phyloP scores from a whole-genome alignment of 1,140 invertebrate genomes.

The Drosophila albomicans region DNA sequence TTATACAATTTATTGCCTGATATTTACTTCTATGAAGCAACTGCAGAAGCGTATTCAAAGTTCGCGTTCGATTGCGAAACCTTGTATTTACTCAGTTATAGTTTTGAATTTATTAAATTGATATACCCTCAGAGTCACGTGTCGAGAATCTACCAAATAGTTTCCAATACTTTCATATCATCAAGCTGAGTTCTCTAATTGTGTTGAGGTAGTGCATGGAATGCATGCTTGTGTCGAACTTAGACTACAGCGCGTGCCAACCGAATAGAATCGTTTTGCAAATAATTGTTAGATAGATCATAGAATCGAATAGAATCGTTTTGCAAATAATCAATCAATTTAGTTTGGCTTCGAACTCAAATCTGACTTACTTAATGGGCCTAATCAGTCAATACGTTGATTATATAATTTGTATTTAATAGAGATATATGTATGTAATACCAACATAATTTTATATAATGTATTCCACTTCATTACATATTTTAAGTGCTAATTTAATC shows the following conservation, averaged over 20 bases:
- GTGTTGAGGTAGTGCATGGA: conserved; percentile 44
- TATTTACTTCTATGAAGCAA: neutral
- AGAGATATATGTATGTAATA: no score
- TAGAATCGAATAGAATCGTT: conserved; percentile 13
- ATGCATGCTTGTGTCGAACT: conserved; percentile 16
- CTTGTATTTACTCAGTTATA: conserved; percentile 33
- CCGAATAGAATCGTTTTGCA: conserved; percentile 7
- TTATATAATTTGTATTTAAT: no score
- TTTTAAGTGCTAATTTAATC: no score
- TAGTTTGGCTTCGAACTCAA: no score
- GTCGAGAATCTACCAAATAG: conserved; percentile 7
- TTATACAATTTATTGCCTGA: neutral
- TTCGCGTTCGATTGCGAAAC: conserved; percentile 43
- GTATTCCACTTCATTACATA: no score
- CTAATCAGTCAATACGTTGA: no score
- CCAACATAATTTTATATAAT: no score
- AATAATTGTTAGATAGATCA: neutral
- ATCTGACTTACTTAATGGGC: no score
- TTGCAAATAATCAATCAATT: neutral
- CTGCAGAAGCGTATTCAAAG: conserved; percentile 61
- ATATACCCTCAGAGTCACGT: conserved; percentile 43
- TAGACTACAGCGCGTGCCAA: conserved; percentile 3
- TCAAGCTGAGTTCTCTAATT: conserved; percentile 27
- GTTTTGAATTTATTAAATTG: conserved; percentile 69
- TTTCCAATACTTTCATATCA: conserved; percentile 35